Evolutionary conservation across 1,140 invertebrate genomes (phyloP), one percentile per base, ranked within the genome.

Genomic region (Leptopilina boulardi): DNA sequence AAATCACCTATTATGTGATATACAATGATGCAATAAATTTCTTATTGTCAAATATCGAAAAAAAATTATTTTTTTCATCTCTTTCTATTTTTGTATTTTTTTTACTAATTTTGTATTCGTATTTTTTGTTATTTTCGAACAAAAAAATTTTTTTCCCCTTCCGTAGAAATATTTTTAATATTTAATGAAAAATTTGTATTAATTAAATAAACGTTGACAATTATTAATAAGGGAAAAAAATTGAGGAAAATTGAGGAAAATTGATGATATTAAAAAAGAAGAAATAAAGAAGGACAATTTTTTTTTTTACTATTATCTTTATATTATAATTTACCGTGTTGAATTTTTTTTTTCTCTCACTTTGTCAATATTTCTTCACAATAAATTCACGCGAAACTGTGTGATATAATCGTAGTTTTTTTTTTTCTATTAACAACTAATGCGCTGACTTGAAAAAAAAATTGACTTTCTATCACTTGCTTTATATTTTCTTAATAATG

Each of bases 381-480:
- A 38, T 38, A 77, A 73, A 73, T 70, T 72, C 71, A 77, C 76
- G 76, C 76, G 71, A 23, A 21, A 70, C 72, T 34, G 5, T 66
- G 38, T 77, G 71, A 26, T 42, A 70, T 70, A 77, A 77, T 70
- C 72, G 34, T 30, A 66, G 11, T 66, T n/a, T 66, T 66, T 66
- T 66, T n/a, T 15, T 66, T 8, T 21, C 19, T 6, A 6, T n/a
- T 19, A 18, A 75, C 76, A 59, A 66, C 21, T n/a, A 73, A 42
- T 80, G 73, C 74, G 26, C 75, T 19, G 9, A 10, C 5, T 11
- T 51, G 75, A 71, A 82, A 83, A 83, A 81, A 80, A 38, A 73
- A 51, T 47, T 41, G 73, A 83, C 82, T 83, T 83, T 83, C 82
- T 81, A 83, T 70, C 80, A 44, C 79, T 83, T 76, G 76, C 76